Evolutionary conservation across 2,888 invertebrate genomes (phyloP).

Genomic region (Rugalucina vietnamica): DNA sequence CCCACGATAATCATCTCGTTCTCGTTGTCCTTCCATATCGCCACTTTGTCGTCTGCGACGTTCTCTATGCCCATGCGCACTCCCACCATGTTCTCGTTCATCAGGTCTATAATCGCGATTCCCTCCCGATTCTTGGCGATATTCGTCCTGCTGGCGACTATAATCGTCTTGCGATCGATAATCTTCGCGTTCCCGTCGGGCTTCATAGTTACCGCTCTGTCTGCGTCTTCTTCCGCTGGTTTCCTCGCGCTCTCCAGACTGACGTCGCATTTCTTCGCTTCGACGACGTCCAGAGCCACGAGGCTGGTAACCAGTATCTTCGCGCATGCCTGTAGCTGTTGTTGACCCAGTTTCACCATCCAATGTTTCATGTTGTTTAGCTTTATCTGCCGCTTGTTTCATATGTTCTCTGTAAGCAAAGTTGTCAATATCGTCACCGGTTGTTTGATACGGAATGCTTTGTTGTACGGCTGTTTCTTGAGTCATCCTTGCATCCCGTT

Average conservation of each 20-base stretch:
- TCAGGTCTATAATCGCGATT: slow-evolving; percentile 15
- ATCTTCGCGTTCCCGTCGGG: slow-evolving; percentile 8
- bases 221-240: neutral
- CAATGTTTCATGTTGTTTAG: neutral
- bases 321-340: neutral
- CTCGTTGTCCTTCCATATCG: slow-evolving; percentile 35
- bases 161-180: neutral
- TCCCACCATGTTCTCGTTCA: slow-evolving; percentile 27
- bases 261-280: neutral
- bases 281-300: neutral
- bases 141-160: neutral
- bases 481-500: neutral
- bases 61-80: slow-evolving; percentile 33
- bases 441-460: neutral
- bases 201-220: slow-evolving; percentile 17
- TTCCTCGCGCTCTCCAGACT: neutral
- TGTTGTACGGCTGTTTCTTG: neutral
- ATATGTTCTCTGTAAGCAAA: neutral
- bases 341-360: neutral
- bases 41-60: slow-evolving; percentile 52
- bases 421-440: neutral
- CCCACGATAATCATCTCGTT: slow-evolving; percentile 32
- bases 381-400: neutral
- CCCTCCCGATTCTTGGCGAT: neutral
- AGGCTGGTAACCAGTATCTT: neutral